phyloP scores from a whole-genome alignment of 2,888 invertebrate genomes.

The Pristionchus maxplancki region DNA sequence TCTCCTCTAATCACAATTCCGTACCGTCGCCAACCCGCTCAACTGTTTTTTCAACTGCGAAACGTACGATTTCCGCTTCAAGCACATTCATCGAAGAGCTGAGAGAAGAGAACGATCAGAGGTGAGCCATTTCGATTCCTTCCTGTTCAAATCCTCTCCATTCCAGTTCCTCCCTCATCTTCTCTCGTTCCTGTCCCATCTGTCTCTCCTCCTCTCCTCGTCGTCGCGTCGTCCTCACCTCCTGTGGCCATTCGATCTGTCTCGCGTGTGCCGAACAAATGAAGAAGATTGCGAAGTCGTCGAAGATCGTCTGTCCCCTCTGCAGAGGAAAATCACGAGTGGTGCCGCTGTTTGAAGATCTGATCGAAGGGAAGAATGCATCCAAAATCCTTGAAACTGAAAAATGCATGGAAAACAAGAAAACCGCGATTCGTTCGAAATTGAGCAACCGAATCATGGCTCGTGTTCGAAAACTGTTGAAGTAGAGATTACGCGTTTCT shows the following conservation, averaged over 20 bases:
- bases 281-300: neutral
- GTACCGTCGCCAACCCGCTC: neutral
- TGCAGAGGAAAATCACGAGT: neutral
- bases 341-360: neutral
- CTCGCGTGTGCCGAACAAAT: neutral
- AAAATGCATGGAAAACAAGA: no score
- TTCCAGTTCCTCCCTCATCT: neutral
- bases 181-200: neutral
- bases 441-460: neutral
- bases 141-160: neutral
- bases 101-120: neutral
- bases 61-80: neutral
- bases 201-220: neutral
- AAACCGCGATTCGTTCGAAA: no score
- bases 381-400: no score
- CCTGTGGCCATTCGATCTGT: neutral
- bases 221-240: neutral
- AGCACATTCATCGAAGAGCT: neutral
- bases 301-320: neutral
- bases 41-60: neutral
- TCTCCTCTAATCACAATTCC: neutral
- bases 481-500: neutral
- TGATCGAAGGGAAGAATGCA: neutral
- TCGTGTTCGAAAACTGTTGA: neutral
- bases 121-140: neutral